Percentiles rank a stretch among this genome's conserved stretches.
These are phyloP conservation scores for Epistrophe grossulariae DNA, from an alignment of 2,888 invertebrate genomes.

Conservation along the genomic window DNA sequence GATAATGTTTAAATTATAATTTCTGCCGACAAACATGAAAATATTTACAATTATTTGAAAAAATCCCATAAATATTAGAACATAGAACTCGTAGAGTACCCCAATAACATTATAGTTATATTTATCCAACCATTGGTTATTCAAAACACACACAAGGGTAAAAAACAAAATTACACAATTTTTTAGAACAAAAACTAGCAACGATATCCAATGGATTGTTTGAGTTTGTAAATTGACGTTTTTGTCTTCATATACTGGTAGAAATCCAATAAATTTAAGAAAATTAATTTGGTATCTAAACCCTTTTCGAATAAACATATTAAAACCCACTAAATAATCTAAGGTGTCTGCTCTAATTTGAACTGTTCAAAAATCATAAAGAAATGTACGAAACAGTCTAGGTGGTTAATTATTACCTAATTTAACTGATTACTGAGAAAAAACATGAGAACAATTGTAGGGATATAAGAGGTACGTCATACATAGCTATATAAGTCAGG, in stretches of 20 bases:
- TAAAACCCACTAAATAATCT: neutral
- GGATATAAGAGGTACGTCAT: too few relatives aligned
- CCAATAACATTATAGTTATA: neutral
- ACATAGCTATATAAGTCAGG: too few relatives aligned
- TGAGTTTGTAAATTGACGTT: neutral
- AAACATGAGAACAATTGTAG: too few relatives aligned
- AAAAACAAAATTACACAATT: neutral
- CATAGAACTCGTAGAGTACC: neutral
- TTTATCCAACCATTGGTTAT: neutral
- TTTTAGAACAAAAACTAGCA: neutral
- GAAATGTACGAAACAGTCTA: neutral
- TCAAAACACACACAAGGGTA: neutral
- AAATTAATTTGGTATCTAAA: conserved; percentile 2
- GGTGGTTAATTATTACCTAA: too few relatives aligned
- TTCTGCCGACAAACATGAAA: neutral
- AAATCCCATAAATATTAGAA: neutral
- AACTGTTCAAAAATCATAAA: neutral
- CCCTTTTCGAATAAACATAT: conserved; percentile 3
- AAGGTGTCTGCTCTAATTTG: neutral
- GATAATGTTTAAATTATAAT: neutral
- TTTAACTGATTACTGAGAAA: too few relatives aligned
- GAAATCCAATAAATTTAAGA: neutral
- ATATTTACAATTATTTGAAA: neutral
- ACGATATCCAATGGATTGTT: neutral
- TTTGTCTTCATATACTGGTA: neutral